Evolutionary conservation across 1,140 invertebrate species (phyloP), one percentile per base, ranked within the genome.

Genomic region (Leptinotarsa lineolata): DNA sequence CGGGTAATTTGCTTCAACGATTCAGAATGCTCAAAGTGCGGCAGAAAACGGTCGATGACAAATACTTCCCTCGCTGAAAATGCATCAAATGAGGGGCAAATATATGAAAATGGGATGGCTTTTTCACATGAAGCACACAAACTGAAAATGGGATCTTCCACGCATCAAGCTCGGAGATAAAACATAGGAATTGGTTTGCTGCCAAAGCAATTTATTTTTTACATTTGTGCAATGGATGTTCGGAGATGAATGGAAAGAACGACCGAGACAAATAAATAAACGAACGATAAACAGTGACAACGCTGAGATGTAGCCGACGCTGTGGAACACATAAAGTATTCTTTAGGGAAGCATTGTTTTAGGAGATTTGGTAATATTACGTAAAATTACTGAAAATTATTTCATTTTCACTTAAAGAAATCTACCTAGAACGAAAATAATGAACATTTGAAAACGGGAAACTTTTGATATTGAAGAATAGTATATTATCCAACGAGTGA

Each of bases 171-270:
- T 74, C 73, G 75, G 78, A 81, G 79, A 81, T 81, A 81, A 81
- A 81, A 79, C 79, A 79, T 79, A 77, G 76, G 77, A 81, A 81
- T 81, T 81, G 81, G 81, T 81, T 81, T 77, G 73, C 67, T 81
- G 81, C 77, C 81, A 80, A 75, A 70, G 77, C 79, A 81, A 81
- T 81, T 81, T 81, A 81, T 81, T 80, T 80, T 80, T 78, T 78
- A 72, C 73, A 76, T 78, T 66, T 44, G 72, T 74, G 73, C 74
- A 78, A 76, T 78, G 73, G 64, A 54, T 54, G 15, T 15, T 54
- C n/a, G 1, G 15, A 54, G n/a, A 54, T 13, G 48, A 54, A 54
- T 54, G 48, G 48, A 13, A 54, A 8, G 48, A 54, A 39, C n/a
- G 15, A 4, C n/a, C 48, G 48, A 16, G 6, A 54, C 48, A 54